Evolutionary conservation across 2,888 invertebrate genomes (phyloP), one percentile per base, ranked within the genome.

Genomic region (Thymelicus acteon): DNA sequence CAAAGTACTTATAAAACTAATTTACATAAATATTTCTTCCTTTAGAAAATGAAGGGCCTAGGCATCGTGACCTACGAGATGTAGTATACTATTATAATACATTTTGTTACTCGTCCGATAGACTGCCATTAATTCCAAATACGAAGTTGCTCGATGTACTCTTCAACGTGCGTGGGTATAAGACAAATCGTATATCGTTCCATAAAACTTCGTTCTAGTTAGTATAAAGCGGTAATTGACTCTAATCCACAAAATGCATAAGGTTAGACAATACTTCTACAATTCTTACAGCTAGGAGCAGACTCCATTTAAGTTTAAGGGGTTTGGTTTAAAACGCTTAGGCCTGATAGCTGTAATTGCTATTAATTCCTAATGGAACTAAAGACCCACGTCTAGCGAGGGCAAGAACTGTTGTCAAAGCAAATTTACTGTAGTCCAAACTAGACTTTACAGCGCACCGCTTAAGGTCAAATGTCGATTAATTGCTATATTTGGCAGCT

Each of bases 281-380:
- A 54, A 24, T 24, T 54, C 24, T 24, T 24, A 10, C 19, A 10
- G 12, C 54, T 54, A 24, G 2, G 5, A 54, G 54, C 24, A 0
- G 47, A 47, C 13, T 54, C 54, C 54, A 24, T 54, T 58, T 70
- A 48, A 70, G 61, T 48, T 64, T 60, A 52, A 64, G 63, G 63
- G 63, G 47, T 54, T 64, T 60, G 12, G 19, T 49, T 60, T 58
- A 70, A 66, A 69, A 70, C 60, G 64, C 57, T 31, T 64, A 64
- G 31, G 31, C 31, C 31, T 31, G 3, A 31, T 49, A 57, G 64
- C 58, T 31, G 49, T 64, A 70, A 70, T 70, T 70, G 64, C 60
- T 60, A 64, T 70, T 70, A 70, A 70, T 64, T 49, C 40, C 24
- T 64, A 70, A 70, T 70, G 48, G 64, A 63, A 64, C 70, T 70